phyloP scores from a whole-genome alignment of 2,113 vertebrate species.

The Antechinus stuartii region DNA sequence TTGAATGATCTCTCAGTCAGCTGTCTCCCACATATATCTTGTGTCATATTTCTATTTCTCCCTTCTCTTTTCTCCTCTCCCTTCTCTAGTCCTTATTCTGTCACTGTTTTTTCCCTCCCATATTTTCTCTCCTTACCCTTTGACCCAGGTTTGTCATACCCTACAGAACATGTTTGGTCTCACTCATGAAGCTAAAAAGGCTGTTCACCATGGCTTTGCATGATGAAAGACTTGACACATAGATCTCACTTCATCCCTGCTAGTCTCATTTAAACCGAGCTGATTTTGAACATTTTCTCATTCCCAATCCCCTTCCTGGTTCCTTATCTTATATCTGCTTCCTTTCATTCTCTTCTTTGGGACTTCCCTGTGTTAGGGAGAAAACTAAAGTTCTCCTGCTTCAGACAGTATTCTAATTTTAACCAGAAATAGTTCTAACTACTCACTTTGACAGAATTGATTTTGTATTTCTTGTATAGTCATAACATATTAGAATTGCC shows the following conservation, averaged over 20 bases:
- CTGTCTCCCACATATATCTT: constrained; percentile 9
- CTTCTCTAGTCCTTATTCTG: neutral
- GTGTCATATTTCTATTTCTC: neutral
- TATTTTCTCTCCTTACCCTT: neutral
- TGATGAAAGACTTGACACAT: neutral
- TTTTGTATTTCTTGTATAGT: neutral
- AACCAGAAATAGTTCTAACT: neutral
- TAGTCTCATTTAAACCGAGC: neutral
- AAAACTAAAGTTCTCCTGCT: neutral
- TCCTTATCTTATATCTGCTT: neutral
- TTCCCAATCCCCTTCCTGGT: neutral
- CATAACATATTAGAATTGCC: neutral
- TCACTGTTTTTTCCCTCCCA: neutral
- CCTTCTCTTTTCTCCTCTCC: constrained; percentile 7
- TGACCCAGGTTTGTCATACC: neutral
- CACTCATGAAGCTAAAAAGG: neutral
- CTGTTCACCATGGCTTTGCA: neutral
- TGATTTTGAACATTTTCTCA: neutral
- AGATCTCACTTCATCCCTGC: neutral
- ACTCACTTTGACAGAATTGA: neutral
- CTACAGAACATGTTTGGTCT: neutral
- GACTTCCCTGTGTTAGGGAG: neutral
- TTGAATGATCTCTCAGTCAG: neutral
- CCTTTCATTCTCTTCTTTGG: neutral
- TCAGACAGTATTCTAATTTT: constrained; percentile 13